Evolutionary conservation across 2,888 invertebrate genomes (phyloP).

Genomic region (Pachymerium ferrugineum): DNA sequence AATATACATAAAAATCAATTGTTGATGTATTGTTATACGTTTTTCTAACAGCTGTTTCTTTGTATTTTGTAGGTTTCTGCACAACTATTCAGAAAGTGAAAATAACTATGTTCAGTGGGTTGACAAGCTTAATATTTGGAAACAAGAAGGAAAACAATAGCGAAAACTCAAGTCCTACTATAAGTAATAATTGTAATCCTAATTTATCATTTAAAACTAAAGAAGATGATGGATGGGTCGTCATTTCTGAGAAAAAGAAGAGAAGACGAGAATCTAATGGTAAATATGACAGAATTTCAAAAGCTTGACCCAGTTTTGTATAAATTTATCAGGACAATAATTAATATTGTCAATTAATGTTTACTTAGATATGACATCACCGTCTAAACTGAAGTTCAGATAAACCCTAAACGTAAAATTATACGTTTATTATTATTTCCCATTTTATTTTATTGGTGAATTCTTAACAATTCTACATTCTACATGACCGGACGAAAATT

Average conservation of each 20-base stretch:
- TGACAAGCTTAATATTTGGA: constrained; percentile 17
- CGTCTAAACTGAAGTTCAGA: no score
- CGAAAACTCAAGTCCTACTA: not conserved
- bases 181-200: not conserved
- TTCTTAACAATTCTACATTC: no score
- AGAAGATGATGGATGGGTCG: constrained; percentile 25
- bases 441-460: no score
- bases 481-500: no score
- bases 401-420: no score
- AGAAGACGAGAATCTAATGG: not conserved
- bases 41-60: not conserved
- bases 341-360: no score
- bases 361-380: no score
- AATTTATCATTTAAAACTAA: not conserved
- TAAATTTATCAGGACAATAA: no score
- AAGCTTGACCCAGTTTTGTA: no score
- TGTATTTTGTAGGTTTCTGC: not conserved
- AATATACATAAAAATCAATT: not conserved
- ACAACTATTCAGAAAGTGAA: not conserved
- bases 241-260: not conserved
- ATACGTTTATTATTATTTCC: no score
- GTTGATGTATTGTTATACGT: not conserved
- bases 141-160: not conserved
- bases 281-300: not conserved
- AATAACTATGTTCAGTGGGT: constrained; percentile 23